phyloP scores from a whole-genome alignment of 2,888 invertebrate species.

The Xanthia togata region DNA sequence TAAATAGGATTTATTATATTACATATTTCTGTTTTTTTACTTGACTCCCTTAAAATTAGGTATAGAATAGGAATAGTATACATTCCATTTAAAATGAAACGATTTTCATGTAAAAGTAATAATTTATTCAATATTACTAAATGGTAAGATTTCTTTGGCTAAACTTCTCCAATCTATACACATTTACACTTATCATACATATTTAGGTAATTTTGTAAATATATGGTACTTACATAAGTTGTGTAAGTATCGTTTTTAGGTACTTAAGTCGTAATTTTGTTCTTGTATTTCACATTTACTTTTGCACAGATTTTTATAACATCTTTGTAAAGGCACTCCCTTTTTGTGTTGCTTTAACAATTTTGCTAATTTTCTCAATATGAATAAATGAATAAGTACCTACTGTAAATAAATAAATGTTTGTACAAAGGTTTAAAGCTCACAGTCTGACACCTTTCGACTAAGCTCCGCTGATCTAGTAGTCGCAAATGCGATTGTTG shows the following conservation, averaged over 20 bases:
- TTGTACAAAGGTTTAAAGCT: conserved; percentile 53
- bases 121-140: conserved; percentile 62
- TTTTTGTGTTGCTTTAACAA: neutral
- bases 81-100: neutral
- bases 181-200: conserved; percentile 46
- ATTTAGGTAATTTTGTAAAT: neutral
- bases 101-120: conserved; percentile 30
- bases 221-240: neutral
- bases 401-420: conserved; percentile 8
- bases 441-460: conserved; percentile 19
- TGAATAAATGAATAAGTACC: neutral
- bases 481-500: neutral
- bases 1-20: conserved; percentile 49
- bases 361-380: neutral
- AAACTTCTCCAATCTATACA: conserved; percentile 64
- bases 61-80: neutral
- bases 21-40: conserved; percentile 10
- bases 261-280: neutral
- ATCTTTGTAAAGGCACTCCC: neutral
- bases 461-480: neutral
- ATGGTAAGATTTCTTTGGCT: conserved; percentile 78
- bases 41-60: neutral
- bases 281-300: neutral
- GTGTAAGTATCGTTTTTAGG: neutral
- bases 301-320: neutral